Percentiles rank a stretch among this genome's conserved stretches.
Evolutionary conservation across 2,888 invertebrate genomes (phyloP).

Genomic region (Mythimna pallens): DNA sequence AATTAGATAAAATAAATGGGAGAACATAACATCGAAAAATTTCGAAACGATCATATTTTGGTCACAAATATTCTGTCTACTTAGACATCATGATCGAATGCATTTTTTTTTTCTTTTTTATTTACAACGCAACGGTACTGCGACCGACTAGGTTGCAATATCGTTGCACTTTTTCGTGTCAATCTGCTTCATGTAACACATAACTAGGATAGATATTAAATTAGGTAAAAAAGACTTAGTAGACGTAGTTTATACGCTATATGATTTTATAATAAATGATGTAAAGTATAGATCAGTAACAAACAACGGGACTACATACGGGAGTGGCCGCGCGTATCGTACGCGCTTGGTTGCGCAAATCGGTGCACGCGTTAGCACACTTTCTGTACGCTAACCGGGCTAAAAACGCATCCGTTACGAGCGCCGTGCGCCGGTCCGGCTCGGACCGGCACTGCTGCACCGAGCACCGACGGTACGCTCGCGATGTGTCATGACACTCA

Average conservation of each 20-base stretch:
- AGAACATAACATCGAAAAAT: not conserved
- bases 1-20: not conserved
- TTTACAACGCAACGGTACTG: too few relatives aligned
- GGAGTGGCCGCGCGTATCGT: slow-evolving; percentile 81
- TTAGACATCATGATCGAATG: too few relatives aligned
- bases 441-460: slow-evolving; percentile 59
- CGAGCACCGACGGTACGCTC: slow-evolving; percentile 45
- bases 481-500: slow-evolving; percentile 59
- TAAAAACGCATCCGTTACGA: slow-evolving; percentile 86
- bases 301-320: slow-evolving; percentile 79
- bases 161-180: too few relatives aligned
- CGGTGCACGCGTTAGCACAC: slow-evolving; percentile 84
- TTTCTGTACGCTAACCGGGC: slow-evolving; percentile 83
- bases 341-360: slow-evolving; percentile 83
- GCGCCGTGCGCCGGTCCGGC: slow-evolving; percentile 56
- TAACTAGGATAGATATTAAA: not conserved
- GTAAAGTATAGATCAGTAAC: slow-evolving; percentile 35
- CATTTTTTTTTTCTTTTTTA: too few relatives aligned
- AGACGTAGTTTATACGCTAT: slow-evolving; percentile 13
- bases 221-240: not conserved
- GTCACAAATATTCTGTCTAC: not conserved
- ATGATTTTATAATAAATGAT: slow-evolving; percentile 23
- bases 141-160: too few relatives aligned
- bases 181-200: not conserved
- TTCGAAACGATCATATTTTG: not conserved